Percentiles rank a stretch among this genome's conserved stretches.
Evolutionary conservation across 2,797 vertebrate species (phyloP).

Genomic region (Chelonia mydas): DNA sequence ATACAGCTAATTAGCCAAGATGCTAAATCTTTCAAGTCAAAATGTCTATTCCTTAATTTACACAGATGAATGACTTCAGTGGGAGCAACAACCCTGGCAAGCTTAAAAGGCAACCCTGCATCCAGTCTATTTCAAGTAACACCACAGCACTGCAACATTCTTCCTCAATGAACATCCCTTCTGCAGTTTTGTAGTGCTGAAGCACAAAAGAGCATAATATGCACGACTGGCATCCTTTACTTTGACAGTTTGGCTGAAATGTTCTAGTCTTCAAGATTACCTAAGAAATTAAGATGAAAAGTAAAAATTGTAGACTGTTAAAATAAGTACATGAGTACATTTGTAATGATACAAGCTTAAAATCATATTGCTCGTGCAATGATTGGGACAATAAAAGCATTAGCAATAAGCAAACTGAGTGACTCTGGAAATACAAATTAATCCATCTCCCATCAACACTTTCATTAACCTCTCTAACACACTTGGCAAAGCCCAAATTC

Average conservation of each 20-base stretch:
- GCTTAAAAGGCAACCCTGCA: accelerated
- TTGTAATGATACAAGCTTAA: neutral
- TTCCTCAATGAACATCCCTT: neutral
- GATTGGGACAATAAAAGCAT: neutral
- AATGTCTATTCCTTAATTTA: neutral
- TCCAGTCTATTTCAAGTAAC: conserved; percentile 14
- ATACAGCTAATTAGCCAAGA: neutral
- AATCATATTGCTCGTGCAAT: neutral
- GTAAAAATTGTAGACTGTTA: neutral
- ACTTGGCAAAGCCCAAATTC: neutral
- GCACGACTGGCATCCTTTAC: neutral
- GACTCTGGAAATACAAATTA: neutral
- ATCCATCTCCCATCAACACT: neutral
- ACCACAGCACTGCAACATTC: neutral
- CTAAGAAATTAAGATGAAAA: neutral
- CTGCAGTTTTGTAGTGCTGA: neutral
- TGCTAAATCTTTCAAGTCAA: neutral
- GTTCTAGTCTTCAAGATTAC: neutral
- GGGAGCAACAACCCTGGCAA: neutral
- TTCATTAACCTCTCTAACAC: neutral
- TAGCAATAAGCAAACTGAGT: neutral
- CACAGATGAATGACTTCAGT: neutral
- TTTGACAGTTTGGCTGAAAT: neutral
- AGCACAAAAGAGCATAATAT: accelerated
- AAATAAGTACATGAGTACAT: neutral